Evolutionary conservation across 2,113 vertebrate species (phyloP).

Genomic region (Ptilonorhynchus violaceus): DNA sequence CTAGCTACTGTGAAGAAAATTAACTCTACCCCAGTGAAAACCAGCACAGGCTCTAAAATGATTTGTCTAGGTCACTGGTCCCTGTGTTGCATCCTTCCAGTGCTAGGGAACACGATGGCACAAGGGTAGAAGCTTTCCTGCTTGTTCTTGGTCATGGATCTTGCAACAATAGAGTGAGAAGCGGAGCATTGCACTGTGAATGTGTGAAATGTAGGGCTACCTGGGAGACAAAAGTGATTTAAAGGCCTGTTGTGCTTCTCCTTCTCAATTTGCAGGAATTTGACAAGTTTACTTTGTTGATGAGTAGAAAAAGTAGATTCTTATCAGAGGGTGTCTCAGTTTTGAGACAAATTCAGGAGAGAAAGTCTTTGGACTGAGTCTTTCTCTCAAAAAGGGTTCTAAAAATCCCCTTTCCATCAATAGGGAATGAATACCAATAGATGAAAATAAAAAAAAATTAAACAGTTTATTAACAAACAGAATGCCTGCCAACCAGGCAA

Average conservation of each 20-base stretch:
- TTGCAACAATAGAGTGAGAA: not conserved
- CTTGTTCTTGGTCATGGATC: fast-evolving
- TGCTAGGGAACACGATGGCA: not conserved
- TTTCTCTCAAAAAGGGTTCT: too few species aligned
- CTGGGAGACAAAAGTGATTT: not conserved
- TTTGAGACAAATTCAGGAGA: too few species aligned
- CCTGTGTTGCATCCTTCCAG: not conserved
- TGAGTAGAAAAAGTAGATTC: not conserved
- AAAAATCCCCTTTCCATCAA: too few species aligned
- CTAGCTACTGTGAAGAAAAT: not conserved
- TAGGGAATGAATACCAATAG: too few species aligned
- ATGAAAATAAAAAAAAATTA: too few species aligned
- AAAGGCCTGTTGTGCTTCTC: not conserved
- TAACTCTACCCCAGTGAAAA: not conserved
- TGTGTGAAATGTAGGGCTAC: not conserved
- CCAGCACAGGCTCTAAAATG: not conserved
- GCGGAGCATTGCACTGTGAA: not conserved
- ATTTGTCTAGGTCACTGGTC: not conserved
- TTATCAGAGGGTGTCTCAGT: not conserved
- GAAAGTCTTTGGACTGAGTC: too few species aligned
- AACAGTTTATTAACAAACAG: too few species aligned
- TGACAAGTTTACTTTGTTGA: not conserved
- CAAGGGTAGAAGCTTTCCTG: not conserved
- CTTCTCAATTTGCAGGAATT: not conserved
- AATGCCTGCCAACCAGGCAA: too few species aligned